A percentile compares a stretch with the other conserved stretches of the same genome.
These are phyloP conservation scores for Lithophane leautieri DNA, from an alignment of 2,888 invertebrate genomes.

Conservation along the genomic window DNA sequence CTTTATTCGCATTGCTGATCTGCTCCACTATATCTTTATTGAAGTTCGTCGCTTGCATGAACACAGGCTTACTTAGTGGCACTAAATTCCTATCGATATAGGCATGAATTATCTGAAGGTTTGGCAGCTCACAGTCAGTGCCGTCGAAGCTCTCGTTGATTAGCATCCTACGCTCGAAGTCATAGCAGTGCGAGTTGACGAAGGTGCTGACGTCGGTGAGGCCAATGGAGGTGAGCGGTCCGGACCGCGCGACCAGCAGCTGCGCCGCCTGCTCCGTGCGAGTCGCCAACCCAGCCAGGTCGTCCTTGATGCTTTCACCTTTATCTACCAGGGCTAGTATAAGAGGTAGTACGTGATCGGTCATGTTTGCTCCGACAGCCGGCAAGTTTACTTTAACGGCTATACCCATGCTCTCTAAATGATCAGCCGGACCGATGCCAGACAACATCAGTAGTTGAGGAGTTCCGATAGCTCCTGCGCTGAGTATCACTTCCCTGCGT, in stretches of 20 bases:
- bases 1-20: slow-evolving; percentile 66
- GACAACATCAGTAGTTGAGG: slow-evolving; percentile 81
- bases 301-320: slow-evolving; percentile 27
- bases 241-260: slow-evolving; percentile 63
- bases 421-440: slow-evolving; percentile 78
- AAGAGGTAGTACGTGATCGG: slow-evolving; percentile 76
- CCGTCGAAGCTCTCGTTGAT: slow-evolving; percentile 63
- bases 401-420: slow-evolving; percentile 71
- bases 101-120: slow-evolving; percentile 74
- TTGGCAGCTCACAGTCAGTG: slow-evolving; percentile 74
- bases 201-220: slow-evolving; percentile 76
- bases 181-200: slow-evolving; percentile 77
- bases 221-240: slow-evolving; percentile 76
- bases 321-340: slow-evolving; percentile 71
- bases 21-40: slow-evolving; percentile 69
- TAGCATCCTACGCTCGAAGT: slow-evolving; percentile 66
- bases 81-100: slow-evolving; percentile 70
- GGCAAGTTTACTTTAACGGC: slow-evolving; percentile 72
- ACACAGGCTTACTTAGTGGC: slow-evolving; percentile 46
- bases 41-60: slow-evolving; percentile 62
- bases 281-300: slow-evolving; percentile 40
- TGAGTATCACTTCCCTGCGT: slow-evolving; percentile 77
- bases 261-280: slow-evolving; percentile 55
- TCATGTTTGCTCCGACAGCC: slow-evolving; percentile 76
- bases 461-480: slow-evolving; percentile 79